A percentile compares a stretch with the other conserved stretches of the same genome.
Conservation (phyloP, 2,888 invertebrate genomes). For the Limnephilus lunatus region DNA sequence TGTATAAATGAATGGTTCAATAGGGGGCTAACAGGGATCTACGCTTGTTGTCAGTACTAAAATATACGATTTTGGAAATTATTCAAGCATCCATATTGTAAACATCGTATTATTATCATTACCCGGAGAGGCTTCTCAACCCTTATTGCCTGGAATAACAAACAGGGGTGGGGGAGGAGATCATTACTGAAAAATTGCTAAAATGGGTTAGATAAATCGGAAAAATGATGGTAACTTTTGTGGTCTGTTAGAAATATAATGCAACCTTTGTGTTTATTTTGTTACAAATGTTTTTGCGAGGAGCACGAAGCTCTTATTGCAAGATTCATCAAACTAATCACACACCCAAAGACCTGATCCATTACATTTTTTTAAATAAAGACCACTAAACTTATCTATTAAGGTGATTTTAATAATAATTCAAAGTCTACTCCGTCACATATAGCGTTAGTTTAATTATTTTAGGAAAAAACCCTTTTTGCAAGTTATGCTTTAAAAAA, state of each 20-base stretch:
- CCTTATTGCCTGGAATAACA: background rate
- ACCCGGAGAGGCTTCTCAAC: background rate
- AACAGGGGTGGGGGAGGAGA: background rate
- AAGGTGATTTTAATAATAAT: too few species aligned
- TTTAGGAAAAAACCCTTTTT: too few species aligned
- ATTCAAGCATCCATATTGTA: conserved; percentile 23
- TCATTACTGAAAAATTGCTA: background rate
- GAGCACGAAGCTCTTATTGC: too few species aligned
- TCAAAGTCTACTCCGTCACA: too few species aligned
- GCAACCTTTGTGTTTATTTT: background rate
- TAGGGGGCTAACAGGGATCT: background rate
- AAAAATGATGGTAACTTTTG: background rate
- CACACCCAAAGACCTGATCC: too few species aligned
- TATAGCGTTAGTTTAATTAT: too few species aligned
- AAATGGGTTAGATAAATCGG: background rate
- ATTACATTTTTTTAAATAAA: too few species aligned
- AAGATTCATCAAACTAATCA: too few species aligned
- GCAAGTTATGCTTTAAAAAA: too few species aligned
- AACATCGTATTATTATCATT: conserved; percentile 16
- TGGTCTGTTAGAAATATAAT: background rate
- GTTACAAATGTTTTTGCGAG: background rate
- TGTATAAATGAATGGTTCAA: background rate
- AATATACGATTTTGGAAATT: background rate
- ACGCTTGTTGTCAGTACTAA: background rate
- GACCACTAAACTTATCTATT: too few species aligned